Percentiles rank a stretch among this genome's conserved stretches.
phyloP scores from a whole-genome alignment of 2,113 vertebrate species.

The Lepidothrix coronata region DNA sequence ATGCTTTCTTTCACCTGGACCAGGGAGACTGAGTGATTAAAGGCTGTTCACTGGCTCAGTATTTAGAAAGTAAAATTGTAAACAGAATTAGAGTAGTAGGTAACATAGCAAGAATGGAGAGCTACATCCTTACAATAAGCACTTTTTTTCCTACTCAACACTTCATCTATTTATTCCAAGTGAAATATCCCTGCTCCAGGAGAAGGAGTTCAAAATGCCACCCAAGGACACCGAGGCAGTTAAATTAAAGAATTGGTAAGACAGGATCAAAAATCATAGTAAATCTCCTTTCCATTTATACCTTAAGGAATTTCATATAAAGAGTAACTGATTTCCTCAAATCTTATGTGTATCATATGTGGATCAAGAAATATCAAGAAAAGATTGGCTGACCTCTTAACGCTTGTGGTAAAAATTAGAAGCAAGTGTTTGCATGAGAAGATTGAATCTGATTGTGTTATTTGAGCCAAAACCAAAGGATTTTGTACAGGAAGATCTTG shows the following conservation, averaged over 20 bases:
- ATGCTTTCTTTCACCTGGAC: background rate
- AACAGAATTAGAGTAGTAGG: background rate
- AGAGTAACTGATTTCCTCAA: background rate
- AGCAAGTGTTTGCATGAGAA: background rate
- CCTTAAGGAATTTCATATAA: background rate
- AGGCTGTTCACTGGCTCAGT: background rate
- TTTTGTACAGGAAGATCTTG: background rate
- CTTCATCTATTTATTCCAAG: background rate
- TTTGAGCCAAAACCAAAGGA: background rate
- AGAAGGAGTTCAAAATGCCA: background rate
- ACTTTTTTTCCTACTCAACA: accelerated
- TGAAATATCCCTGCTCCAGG: background rate
- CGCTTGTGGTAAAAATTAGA: background rate
- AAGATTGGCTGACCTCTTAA: background rate
- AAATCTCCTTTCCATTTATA: background rate
- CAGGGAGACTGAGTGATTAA: background rate
- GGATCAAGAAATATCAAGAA: background rate
- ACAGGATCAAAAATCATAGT: background rate
- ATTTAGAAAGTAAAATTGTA: background rate
- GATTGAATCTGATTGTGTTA: background rate
- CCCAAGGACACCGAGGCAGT: background rate
- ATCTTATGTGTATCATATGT: background rate
- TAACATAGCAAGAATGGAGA: background rate
- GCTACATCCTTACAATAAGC: background rate
- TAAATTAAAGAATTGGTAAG: background rate